Evolutionary conservation across 2,113 vertebrate species (phyloP).

Genomic region (Passer domesticus): DNA sequence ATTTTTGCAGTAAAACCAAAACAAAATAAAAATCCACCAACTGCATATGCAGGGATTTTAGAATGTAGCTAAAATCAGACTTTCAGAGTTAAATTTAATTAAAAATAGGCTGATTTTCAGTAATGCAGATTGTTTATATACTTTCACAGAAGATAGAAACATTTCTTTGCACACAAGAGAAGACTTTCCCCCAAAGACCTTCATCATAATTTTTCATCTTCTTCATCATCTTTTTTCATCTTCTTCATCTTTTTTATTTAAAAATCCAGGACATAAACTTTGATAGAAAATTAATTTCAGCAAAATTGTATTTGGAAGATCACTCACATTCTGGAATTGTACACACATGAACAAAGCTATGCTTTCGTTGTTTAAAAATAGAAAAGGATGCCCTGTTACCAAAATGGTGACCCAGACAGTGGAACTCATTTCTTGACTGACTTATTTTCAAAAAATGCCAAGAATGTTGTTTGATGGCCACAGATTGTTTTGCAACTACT

Average conservation of each 20-base stretch:
- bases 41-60: background rate
- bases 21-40: background rate
- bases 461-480: background rate
- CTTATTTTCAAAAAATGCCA: background rate
- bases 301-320: background rate
- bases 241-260: background rate
- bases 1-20: background rate
- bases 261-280: background rate
- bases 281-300: background rate
- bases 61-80: background rate
- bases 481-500: background rate
- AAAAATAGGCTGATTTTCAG: background rate
- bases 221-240: background rate
- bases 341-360: background rate
- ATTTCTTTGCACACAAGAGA: background rate
- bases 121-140: background rate
- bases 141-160: background rate
- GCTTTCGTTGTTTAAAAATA: background rate
- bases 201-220: background rate
- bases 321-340: background rate
- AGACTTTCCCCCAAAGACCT: background rate
- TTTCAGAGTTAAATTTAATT: background rate
- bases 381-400: background rate
- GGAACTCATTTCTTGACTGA: background rate
- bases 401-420: background rate